These are phyloP conservation scores for Netelia inedita DNA, from an alignment of 2,888 invertebrate species.

Conservation along the genomic window DNA sequence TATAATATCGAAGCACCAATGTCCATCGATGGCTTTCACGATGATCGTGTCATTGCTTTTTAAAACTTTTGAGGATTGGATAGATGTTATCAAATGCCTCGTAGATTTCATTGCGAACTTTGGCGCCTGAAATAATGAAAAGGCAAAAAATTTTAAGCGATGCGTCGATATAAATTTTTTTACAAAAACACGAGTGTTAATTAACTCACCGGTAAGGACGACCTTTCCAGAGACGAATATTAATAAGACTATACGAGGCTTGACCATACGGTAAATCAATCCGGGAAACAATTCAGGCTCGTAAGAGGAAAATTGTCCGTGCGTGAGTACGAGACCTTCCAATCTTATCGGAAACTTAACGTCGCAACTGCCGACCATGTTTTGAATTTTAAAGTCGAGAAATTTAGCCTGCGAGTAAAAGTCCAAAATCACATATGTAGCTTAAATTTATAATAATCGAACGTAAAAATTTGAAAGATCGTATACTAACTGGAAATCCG, in stretches of 20 bases:
- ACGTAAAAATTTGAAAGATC: constrained; percentile 50
- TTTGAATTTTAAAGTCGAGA: constrained; percentile 93
- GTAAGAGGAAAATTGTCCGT: constrained; percentile 92
- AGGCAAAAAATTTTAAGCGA: constrained; percentile 12
- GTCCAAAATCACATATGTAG: background rate
- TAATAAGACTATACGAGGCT: constrained; percentile 97
- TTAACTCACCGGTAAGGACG: constrained; percentile 91
- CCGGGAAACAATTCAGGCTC: constrained; percentile 99
- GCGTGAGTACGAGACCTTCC: constrained; percentile 93
- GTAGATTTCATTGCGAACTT: constrained; percentile 96
- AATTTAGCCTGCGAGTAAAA: constrained; percentile 88
- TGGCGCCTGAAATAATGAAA: constrained; percentile 89
- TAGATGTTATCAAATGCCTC: constrained; percentile 98
- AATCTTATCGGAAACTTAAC: constrained; percentile 94
- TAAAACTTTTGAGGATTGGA: constrained; percentile 97
- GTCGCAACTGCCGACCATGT: constrained; percentile 95
- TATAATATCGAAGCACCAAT: constrained; percentile 38
- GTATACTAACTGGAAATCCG: constrained; percentile 88
- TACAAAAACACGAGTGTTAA: constrained; percentile 15
- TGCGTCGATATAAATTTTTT: background rate
- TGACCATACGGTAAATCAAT: constrained; percentile 98
- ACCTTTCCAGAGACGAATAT: constrained; percentile 99
- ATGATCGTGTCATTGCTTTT: constrained; percentile 88
- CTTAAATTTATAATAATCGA: background rate
- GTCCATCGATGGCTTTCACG: background rate